phyloP scores from a whole-genome alignment of 2,888 invertebrate genomes.

The Ophraella communa region DNA sequence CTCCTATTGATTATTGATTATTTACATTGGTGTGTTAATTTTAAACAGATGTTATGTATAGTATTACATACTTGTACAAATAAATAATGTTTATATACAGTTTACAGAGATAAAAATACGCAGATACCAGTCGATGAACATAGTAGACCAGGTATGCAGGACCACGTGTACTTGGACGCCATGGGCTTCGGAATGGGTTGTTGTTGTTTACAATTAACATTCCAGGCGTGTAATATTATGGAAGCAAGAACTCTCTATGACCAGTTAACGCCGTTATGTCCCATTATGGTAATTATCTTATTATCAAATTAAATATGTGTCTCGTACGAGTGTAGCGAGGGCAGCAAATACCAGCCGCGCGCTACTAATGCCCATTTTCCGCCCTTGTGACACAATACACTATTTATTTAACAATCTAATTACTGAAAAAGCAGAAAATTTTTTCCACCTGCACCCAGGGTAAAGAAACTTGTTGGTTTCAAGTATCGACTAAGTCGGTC shows the following conservation, averaged over 20 bases:
- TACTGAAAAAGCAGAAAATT: no score
- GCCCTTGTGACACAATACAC: no score
- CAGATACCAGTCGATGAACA: conserved; percentile 81
- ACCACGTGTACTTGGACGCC: conserved; percentile 97
- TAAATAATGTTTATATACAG: conserved; percentile 61
- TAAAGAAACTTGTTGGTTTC: no score
- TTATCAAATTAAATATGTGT: not conserved
- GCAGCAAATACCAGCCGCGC: no score
- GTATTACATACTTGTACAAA: not conserved
- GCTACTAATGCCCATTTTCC: no score
- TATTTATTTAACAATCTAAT: no score
- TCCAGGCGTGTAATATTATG: conserved; percentile 94
- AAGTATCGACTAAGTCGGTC: no score
- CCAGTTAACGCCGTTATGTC: conserved; percentile 94
- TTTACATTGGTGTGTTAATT: no score
- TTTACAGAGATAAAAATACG: conserved; percentile 89
- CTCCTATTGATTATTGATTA: no score
- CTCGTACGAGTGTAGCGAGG: no score
- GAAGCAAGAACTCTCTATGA: conserved; percentile 97
- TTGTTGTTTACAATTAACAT: conserved; percentile 94
- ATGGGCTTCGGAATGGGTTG: conserved; percentile 99
- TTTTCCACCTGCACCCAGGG: no score
- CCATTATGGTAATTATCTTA: conserved; percentile 79
- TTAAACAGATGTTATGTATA: no score
- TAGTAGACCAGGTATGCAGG: conserved; percentile 76